phyloP scores from a whole-genome alignment of 1,140 invertebrate species.

The Drosophila aff. region DNA sequence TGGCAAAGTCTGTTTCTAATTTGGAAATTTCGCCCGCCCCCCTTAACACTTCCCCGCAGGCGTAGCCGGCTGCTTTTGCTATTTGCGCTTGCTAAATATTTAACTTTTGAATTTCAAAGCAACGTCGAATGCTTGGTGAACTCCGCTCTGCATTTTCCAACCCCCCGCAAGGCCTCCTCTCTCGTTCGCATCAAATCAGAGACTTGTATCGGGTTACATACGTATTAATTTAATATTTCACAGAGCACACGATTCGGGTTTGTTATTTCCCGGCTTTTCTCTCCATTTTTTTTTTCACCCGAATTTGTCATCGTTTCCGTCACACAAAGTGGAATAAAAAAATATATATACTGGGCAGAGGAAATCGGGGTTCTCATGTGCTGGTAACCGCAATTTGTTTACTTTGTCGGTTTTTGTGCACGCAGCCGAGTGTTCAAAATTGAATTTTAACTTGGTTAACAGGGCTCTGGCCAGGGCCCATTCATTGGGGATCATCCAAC shows the following conservation, averaged over 20 bases:
- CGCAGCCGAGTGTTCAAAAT: slow-evolving; percentile 74
- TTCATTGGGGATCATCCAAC: slow-evolving; percentile 52
- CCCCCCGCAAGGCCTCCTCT: neutral
- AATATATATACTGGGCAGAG: slow-evolving; percentile 23
- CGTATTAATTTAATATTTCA: slow-evolving; percentile 75
- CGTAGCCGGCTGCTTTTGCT: slow-evolving; percentile 27
- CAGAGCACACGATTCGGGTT: slow-evolving; percentile 31
- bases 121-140: slow-evolving; percentile 42
- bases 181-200: slow-evolving; percentile 38
- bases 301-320: slow-evolving; percentile 55
- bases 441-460: slow-evolving; percentile 78
- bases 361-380: slow-evolving; percentile 55
- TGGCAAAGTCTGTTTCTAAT: slow-evolving; percentile 65
- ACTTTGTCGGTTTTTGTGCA: slow-evolving; percentile 76
- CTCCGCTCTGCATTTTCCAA: slow-evolving; percentile 25
- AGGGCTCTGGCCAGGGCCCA: slow-evolving; percentile 48
- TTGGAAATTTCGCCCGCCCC: slow-evolving; percentile 42
- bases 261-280: slow-evolving; percentile 25
- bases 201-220: slow-evolving; percentile 53
- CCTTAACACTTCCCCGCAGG: slow-evolving; percentile 28
- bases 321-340: slow-evolving; percentile 28
- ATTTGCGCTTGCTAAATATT: slow-evolving; percentile 66
- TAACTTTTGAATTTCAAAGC: slow-evolving; percentile 76
- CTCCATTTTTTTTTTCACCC: neutral
- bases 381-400: slow-evolving; percentile 76